phyloP scores from a whole-genome alignment of 2,113 vertebrate species.

The Mormoops blainvillei region DNA sequence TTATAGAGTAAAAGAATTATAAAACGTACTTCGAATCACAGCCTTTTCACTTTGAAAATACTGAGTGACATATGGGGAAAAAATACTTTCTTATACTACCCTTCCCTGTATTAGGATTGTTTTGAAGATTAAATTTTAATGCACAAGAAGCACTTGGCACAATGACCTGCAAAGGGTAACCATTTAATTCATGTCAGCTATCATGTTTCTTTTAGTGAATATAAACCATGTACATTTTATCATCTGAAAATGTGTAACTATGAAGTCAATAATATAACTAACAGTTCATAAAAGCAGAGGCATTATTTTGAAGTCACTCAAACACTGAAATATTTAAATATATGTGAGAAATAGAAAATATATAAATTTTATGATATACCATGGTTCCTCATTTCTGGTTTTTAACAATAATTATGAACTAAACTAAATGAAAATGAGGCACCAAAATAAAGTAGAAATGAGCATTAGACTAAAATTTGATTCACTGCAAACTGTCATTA shows the following conservation, averaged over 20 bases:
- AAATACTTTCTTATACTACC: background rate
- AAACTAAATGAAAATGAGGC: background rate
- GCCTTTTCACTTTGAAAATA: background rate
- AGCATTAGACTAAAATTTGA: background rate
- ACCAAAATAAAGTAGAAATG: background rate
- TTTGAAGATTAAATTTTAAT: constrained; percentile 18
- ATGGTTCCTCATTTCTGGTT: background rate
- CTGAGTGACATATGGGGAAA: background rate
- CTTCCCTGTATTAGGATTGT: background rate
- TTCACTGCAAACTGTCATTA: background rate
- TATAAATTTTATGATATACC: background rate
- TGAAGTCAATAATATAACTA: background rate
- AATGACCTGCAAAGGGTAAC: background rate
- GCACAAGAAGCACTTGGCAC: background rate
- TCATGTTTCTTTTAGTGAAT: background rate
- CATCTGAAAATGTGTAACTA: background rate
- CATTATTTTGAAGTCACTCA: constrained; percentile 20
- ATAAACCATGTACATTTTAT: background rate
- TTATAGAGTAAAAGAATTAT: background rate
- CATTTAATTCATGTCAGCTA: background rate
- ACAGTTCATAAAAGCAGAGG: background rate
- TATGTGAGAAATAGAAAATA: background rate
- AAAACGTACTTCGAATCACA: background rate
- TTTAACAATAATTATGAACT: constrained; percentile 2
- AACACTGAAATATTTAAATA: constrained; percentile 21